phyloP scores from a whole-genome alignment of 1,140 invertebrate genomes.

The Drosophila teissieri region DNA sequence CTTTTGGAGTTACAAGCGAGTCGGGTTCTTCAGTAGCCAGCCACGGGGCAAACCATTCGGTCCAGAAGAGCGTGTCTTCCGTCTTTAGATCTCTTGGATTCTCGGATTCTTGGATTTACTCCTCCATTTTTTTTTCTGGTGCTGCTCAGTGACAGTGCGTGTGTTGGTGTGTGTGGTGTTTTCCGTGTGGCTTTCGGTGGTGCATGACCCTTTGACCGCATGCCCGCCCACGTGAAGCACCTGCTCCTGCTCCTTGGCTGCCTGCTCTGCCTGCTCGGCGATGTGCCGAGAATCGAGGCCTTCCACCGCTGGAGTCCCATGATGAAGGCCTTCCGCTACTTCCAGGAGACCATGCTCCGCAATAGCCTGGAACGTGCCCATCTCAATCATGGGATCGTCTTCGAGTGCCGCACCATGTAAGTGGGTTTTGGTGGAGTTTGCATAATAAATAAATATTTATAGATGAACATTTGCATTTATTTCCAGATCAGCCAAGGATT shows the following conservation, averaged over 20 bases:
- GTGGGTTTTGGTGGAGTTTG: slow-evolving; percentile 1
- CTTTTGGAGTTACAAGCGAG: slow-evolving; percentile 48
- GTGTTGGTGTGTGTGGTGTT: neutral
- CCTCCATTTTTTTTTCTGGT: neutral
- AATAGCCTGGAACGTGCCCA: slow-evolving; percentile 74
- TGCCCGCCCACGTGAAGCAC: slow-evolving; percentile 30
- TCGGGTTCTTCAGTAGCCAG: slow-evolving; percentile 74
- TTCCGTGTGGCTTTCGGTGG: slow-evolving; percentile 3
- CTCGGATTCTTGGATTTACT: too few species aligned
- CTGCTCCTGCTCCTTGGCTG: slow-evolving; percentile 27
- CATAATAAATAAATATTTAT: neutral
- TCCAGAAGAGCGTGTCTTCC: slow-evolving; percentile 40
- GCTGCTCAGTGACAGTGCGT: neutral
- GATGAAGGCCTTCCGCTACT: slow-evolving; percentile 63
- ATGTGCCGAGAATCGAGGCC: slow-evolving; percentile 13
- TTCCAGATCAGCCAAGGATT: slow-evolving; percentile 54
- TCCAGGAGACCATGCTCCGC: slow-evolving; percentile 74
- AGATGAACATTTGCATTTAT: too few species aligned
- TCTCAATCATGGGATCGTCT: slow-evolving; percentile 76
- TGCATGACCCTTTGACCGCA: slow-evolving; percentile 6
- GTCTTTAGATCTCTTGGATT: slow-evolving; percentile 9
- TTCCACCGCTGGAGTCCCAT: slow-evolving; percentile 65
- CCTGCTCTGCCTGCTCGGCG: slow-evolving; percentile 34
- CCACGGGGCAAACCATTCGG: slow-evolving; percentile 73
- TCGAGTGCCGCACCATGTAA: slow-evolving; percentile 80